phyloP scores from a whole-genome alignment of 2,113 vertebrate species.

The Scytalopus superciliaris region DNA sequence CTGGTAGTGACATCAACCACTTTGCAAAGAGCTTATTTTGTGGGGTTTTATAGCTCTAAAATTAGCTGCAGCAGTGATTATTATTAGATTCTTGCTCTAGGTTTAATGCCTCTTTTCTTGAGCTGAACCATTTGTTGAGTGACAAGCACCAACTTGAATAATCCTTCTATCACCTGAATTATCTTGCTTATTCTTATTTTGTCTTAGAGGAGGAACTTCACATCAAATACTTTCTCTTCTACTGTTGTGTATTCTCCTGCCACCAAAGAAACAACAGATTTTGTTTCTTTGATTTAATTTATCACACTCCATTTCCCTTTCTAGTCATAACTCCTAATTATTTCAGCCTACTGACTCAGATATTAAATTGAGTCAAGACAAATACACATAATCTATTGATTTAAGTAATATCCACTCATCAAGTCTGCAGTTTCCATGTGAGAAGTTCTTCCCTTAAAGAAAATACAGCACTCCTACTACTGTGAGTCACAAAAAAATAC shows the following conservation, averaged over 20 bases:
- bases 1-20: neutral
- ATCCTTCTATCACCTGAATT: neutral
- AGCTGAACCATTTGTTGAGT: neutral
- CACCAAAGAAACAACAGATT: slow-evolving; percentile 23
- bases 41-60: neutral
- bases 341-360: slow-evolving; percentile 60
- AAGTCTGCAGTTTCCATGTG: neutral
- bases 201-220: neutral
- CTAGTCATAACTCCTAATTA: slow-evolving; percentile 65
- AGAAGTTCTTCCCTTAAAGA: neutral
- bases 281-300: slow-evolving; percentile 67
- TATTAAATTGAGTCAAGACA: slow-evolving; percentile 37
- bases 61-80: neutral
- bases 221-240: neutral
- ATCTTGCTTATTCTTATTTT: neutral
- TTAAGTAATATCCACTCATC: slow-evolving; percentile 39
- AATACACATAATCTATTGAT: slow-evolving; percentile 35
- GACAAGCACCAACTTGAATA: neutral
- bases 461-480: neutral
- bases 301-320: slow-evolving; percentile 53
- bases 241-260: neutral
- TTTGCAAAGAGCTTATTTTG: neutral
- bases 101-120: neutral
- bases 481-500: neutral
- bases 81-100: neutral